Conservation (phyloP, 2,888 invertebrate genomes). For the Pheosia tremula region DNA sequence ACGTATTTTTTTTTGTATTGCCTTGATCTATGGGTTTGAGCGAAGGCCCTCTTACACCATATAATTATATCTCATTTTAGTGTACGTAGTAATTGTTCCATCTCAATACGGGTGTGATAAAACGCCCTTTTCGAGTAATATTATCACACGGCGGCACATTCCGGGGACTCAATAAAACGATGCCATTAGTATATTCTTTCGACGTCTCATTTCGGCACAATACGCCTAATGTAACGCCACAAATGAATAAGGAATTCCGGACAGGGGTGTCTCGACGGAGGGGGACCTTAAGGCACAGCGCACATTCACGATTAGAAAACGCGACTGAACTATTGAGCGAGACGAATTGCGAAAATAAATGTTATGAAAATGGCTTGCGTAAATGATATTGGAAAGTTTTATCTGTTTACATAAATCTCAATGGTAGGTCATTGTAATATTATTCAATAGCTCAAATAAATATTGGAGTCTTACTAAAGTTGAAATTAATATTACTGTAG, state of each 20-base stretch:
- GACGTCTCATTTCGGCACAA: slow-evolving; percentile 72
- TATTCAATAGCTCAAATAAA: not conserved
- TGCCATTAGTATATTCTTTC: slow-evolving; percentile 68
- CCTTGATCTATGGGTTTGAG: too few relatives aligned
- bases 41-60: too few relatives aligned
- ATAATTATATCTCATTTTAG: not conserved
- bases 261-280: slow-evolving; percentile 56
- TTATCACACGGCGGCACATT: slow-evolving; percentile 49
- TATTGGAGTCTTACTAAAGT: not conserved
- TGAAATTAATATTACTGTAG: too few relatives aligned
- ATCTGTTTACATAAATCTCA: slow-evolving; percentile 6
- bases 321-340: slow-evolving; percentile 35
- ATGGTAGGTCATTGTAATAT: not conserved
- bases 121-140: slow-evolving; percentile 45
- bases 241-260: slow-evolving; percentile 77
- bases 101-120: slow-evolving; percentile 31
- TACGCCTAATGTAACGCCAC: slow-evolving; percentile 77
- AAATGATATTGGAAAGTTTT: slow-evolving; percentile 5
- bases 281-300: slow-evolving; percentile 46
- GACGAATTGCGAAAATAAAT: slow-evolving; percentile 1
- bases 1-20: too few relatives aligned
- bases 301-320: slow-evolving; percentile 38
- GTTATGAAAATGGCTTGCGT: slow-evolving; percentile 7
- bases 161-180: slow-evolving; percentile 62
- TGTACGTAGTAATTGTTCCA: slow-evolving; percentile 27